phyloP scores from a whole-genome alignment of 2,888 invertebrate genomes.

The Drosophila picticornis region DNA sequence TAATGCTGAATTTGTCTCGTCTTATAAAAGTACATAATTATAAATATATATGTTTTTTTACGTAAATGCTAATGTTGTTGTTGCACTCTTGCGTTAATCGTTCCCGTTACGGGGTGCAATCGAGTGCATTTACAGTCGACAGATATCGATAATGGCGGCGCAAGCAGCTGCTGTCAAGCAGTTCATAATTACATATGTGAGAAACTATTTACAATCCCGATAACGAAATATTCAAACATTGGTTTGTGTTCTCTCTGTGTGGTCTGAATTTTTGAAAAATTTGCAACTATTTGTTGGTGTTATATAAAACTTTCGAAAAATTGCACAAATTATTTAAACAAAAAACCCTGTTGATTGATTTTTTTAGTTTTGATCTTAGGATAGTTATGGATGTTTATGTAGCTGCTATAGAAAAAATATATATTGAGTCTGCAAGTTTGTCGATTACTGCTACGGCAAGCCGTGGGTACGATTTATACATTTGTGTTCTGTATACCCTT shows the following conservation, averaged over 20 bases:
- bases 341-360: not conserved
- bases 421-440: constrained; percentile 15
- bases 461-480: constrained; percentile 12
- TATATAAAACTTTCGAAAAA: not conserved
- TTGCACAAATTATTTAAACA: not conserved
- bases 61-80: constrained; percentile 4
- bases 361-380: not conserved
- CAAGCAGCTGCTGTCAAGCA: constrained; percentile 14
- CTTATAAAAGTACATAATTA: constrained; percentile 36
- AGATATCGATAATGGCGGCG: constrained; percentile 22
- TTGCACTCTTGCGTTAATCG: constrained; percentile 8
- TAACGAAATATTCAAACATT: constrained; percentile 18
- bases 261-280: not conserved
- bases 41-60: constrained; percentile 3
- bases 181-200: constrained; percentile 32
- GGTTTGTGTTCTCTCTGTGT: not conserved
- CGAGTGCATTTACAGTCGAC: constrained; percentile 4
- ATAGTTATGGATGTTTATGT: constrained; percentile 4
- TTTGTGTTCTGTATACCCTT: not conserved
- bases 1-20: constrained; percentile 32
- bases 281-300: not conserved
- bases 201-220: constrained; percentile 36
- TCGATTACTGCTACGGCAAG: constrained; percentile 18
- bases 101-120: constrained; percentile 6
- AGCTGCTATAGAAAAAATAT: constrained; percentile 22